Evolutionary conservation across 2,113 vertebrate species (phyloP).

Genomic region (Ptyas mucosa): DNA sequence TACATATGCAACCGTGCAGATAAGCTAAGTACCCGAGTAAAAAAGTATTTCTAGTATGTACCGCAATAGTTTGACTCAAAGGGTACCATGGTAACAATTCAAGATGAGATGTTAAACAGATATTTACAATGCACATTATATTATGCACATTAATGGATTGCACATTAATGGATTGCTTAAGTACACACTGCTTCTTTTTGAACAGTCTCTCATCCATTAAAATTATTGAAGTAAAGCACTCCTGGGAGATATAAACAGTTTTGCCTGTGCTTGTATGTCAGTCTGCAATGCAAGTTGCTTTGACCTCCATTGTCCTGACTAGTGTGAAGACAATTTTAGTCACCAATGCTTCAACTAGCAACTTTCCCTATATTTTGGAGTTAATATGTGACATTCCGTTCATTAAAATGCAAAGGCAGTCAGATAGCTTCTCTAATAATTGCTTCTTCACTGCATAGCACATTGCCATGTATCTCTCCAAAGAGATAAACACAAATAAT

Average conservation of each 20-base stretch:
- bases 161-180: background rate
- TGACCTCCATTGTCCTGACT: conserved; percentile 1
- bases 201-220: background rate
- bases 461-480: background rate
- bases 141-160: background rate
- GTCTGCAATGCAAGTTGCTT: background rate
- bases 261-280: background rate
- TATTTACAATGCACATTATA: background rate
- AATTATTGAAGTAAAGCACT: background rate
- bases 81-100: background rate
- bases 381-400: conserved; percentile 1
- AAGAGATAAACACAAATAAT: background rate
- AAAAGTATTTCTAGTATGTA: background rate
- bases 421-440: background rate
- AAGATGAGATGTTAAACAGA: background rate
- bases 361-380: background rate
- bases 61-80: background rate
- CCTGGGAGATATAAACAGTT: background rate
- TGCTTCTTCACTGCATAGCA: background rate
- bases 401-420: background rate
- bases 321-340: background rate
- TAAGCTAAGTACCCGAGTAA: background rate
- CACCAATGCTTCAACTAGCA: background rate
- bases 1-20: background rate
- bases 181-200: background rate